Evolutionary conservation across 1,140 invertebrate genomes (phyloP), one percentile per base, ranked within the genome.

Genomic region (Planococcus citri): DNA sequence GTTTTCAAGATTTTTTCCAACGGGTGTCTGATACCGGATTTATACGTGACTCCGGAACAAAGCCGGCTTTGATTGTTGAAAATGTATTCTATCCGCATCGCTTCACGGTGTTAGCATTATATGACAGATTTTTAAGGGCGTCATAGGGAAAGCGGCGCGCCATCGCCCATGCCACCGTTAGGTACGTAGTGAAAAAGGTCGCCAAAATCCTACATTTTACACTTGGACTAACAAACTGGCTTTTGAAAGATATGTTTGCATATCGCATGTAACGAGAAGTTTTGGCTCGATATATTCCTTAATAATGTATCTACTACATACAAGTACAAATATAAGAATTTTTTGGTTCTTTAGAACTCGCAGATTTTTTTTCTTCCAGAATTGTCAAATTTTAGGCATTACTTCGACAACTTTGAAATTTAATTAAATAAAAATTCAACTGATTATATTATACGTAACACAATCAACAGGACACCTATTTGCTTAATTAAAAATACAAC

Each of bases 51-150:
- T 27, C 25, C 25, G 60, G 60, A 64, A 64, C 60, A 64, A 64
- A 64, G 60, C 21, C 60, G 60, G 21, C 60, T 64, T 64, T 64
- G 60, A 64, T 64, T 64, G 60, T 27, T 64, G 60, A 64, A 64
- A 64, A 64, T 64, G 25, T 64, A 64, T 64, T 64, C 60, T 64
- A 64, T 64, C 25, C 60, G 60, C 60, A 64, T 64, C 60, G 60
- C 60, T 64, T 64, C 6, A 25, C 25, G 60, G 60, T 64, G 60
- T 64, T 64, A 27, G 60, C 9, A 25, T 64, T 27, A 25, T 64
- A 64, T 64, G 60, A 64, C 60, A 64, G 60, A 64, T 25, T 64
- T 58, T 51, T 64, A 64, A 64, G 25, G 60, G 25, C 60, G 25
- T 64, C 60, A 24, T 25, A 20, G 10, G 6, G 4, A 12, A 64